Evolutionary conservation across 2,888 invertebrate genomes (phyloP).

Genomic region (Anoncus sp.): DNA sequence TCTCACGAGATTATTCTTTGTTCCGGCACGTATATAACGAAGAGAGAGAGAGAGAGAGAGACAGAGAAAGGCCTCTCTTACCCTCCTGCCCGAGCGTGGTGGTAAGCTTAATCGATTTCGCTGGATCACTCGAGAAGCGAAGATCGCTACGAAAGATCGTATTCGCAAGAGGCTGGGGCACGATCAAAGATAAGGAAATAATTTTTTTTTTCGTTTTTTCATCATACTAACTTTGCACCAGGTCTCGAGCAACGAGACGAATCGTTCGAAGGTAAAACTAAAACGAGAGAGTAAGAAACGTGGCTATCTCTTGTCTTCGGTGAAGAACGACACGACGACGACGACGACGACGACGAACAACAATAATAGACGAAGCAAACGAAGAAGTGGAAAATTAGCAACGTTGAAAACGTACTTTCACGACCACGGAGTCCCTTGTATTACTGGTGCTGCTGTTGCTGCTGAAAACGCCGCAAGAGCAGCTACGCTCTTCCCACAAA

Average conservation of each 20-base stretch:
- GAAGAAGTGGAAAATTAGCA: slow-evolving; percentile 63
- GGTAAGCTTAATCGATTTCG: slow-evolving; percentile 40
- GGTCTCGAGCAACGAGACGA: neutral
- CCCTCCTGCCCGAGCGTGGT: neutral
- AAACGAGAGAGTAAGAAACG: slow-evolving; percentile 17
- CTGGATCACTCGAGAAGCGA: slow-evolving; percentile 31
- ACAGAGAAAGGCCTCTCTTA: slow-evolving; percentile 9
- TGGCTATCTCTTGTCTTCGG: slow-evolving; percentile 30
- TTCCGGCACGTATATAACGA: slow-evolving; percentile 39
- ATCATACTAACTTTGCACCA: neutral
- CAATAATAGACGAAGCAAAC: slow-evolving; percentile 46
- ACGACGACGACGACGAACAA: slow-evolving; percentile 27
- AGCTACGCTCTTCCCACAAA: slow-evolving; percentile 33
- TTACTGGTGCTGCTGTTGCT: slow-evolving; percentile 54
- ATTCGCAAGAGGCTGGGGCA: slow-evolving; percentile 24
- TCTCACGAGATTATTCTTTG: slow-evolving; percentile 53
- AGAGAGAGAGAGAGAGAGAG: neutral
- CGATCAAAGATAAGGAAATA: slow-evolving; percentile 36
- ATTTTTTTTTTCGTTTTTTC: slow-evolving; percentile 8
- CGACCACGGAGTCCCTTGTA: slow-evolving; percentile 58
- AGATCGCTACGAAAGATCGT: slow-evolving; percentile 40
- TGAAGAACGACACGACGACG: slow-evolving; percentile 25
- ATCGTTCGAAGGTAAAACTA: slow-evolving; percentile 59
- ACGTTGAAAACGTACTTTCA: slow-evolving; percentile 65
- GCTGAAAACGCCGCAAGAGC: slow-evolving; percentile 53